These are phyloP conservation scores for Drosophila lutescens DNA, from an alignment of 2,888 invertebrate species.

Conservation along the genomic window DNA sequence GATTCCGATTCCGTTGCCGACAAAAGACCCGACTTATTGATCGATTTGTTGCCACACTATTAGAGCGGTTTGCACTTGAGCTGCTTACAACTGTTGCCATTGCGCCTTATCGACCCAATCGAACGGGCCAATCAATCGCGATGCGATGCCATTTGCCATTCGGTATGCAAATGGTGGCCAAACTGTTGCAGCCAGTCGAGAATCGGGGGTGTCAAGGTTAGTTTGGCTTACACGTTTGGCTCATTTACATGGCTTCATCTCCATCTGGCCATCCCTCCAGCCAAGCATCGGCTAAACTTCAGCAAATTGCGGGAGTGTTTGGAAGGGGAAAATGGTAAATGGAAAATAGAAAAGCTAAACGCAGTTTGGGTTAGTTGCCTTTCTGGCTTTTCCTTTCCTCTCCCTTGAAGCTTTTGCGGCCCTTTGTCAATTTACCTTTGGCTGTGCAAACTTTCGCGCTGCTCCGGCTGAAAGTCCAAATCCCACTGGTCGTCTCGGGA, in stretches of 20 bases:
- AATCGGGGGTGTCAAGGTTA: constrained; percentile 61
- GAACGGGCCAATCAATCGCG: constrained; percentile 56
- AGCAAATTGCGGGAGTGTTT: constrained; percentile 25
- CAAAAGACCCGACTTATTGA: constrained; percentile 65
- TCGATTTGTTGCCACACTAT: constrained; percentile 55
- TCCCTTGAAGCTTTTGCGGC: constrained; percentile 16
- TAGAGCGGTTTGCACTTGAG: constrained; percentile 53
- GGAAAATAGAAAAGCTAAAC: constrained; percentile 27
- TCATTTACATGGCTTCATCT: constrained; percentile 37
- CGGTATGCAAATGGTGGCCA: constrained; percentile 64
- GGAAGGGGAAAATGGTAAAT: not conserved
- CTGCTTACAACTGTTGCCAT: constrained; percentile 27
- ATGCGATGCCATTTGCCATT: constrained; percentile 33
- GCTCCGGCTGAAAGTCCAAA: constrained; percentile 40
- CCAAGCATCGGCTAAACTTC: constrained; percentile 30
- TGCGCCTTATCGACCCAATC: constrained; percentile 42
- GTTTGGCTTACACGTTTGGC: constrained; percentile 43
- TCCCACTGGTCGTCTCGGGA: constrained; percentile 36
- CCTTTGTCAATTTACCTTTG: constrained; percentile 77
- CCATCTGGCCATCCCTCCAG: not conserved
- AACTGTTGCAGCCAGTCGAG: constrained; percentile 49
- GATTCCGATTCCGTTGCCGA: not conserved
- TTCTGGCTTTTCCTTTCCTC: constrained; percentile 21
- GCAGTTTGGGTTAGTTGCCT: constrained; percentile 37
- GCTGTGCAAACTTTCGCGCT: constrained; percentile 58